Conservation (phyloP, 2,888 invertebrate genomes). For the Troilus luridus region DNA sequence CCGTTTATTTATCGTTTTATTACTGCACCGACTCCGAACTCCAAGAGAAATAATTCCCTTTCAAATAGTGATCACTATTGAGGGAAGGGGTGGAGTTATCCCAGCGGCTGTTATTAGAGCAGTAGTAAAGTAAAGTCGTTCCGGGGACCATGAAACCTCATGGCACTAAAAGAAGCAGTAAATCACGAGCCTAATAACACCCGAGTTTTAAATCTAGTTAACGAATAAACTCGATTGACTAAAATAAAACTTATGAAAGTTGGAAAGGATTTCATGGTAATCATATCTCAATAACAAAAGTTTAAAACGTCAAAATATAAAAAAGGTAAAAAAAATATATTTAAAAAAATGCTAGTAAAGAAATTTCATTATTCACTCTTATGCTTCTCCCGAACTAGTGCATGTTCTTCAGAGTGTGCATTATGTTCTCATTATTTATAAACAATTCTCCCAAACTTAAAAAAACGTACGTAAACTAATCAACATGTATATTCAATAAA, state of each 20-base stretch:
- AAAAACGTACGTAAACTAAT: too few relatives aligned
- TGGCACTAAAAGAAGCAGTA: conserved; percentile 5
- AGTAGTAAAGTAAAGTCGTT: conserved; percentile 18
- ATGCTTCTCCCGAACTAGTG: too few relatives aligned
- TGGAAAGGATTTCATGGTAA: not conserved
- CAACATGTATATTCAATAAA: too few relatives aligned
- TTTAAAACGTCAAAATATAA: not conserved
- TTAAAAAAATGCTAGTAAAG: too few relatives aligned
- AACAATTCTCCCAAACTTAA: too few relatives aligned
- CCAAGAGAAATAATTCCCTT: not conserved
- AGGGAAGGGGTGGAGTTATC: not conserved
- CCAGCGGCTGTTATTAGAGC: not conserved
- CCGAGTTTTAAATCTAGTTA: not conserved
- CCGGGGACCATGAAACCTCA: not conserved
- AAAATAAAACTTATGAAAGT: not conserved
- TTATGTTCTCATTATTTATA: too few relatives aligned
- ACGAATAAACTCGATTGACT: not conserved
- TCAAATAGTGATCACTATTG: not conserved
- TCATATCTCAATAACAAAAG: not conserved
- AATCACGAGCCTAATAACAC: not conserved
- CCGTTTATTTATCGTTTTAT: not conserved
- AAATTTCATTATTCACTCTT: too few relatives aligned
- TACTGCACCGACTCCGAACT: not conserved
- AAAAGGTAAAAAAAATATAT: too few relatives aligned
- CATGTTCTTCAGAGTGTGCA: too few relatives aligned